Evolutionary conservation across 2,888 invertebrate genomes (phyloP).

Genomic region (Drosophila peninsularis): DNA sequence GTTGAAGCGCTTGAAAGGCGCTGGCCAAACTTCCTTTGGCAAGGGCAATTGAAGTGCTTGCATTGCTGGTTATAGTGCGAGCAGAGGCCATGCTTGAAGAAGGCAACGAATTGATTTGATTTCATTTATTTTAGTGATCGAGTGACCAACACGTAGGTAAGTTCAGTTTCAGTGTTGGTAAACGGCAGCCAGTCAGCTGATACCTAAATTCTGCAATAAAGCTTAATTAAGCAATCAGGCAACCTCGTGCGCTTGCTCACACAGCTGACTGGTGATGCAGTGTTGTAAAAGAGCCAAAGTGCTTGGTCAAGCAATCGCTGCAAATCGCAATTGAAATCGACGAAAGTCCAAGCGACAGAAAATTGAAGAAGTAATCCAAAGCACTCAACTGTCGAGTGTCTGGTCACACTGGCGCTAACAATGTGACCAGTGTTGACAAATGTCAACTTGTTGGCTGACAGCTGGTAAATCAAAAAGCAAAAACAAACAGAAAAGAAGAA

Average conservation of each 20-base stretch:
- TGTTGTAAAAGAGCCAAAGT: background rate
- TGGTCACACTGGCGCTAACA: constrained; percentile 20
- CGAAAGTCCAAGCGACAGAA: background rate
- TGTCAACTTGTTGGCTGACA: constrained; percentile 30
- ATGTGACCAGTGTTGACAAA: constrained; percentile 47
- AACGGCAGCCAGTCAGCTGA: too few relatives aligned
- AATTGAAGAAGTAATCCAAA: background rate
- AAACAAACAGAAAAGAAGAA: constrained; percentile 8
- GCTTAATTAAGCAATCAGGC: too few relatives aligned
- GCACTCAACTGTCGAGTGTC: constrained; percentile 6
- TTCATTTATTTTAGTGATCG: background rate
- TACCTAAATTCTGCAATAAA: too few relatives aligned
- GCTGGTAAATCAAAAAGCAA: constrained; percentile 33
- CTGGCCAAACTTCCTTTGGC: background rate
- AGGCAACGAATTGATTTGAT: too few relatives aligned
- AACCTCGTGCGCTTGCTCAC: too few relatives aligned
- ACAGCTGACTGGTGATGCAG: background rate
- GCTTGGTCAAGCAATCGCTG: background rate
- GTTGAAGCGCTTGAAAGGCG: constrained; percentile 25
- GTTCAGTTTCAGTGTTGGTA: too few relatives aligned
- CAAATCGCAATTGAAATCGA: background rate
- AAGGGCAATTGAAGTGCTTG: constrained; percentile 6
- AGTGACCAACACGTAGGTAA: too few relatives aligned
- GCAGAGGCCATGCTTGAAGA: background rate
- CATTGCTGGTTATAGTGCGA: background rate